These are phyloP conservation scores for Lophius americanus DNA, from an alignment of 2,797 vertebrate species.

Conservation along the genomic window DNA sequence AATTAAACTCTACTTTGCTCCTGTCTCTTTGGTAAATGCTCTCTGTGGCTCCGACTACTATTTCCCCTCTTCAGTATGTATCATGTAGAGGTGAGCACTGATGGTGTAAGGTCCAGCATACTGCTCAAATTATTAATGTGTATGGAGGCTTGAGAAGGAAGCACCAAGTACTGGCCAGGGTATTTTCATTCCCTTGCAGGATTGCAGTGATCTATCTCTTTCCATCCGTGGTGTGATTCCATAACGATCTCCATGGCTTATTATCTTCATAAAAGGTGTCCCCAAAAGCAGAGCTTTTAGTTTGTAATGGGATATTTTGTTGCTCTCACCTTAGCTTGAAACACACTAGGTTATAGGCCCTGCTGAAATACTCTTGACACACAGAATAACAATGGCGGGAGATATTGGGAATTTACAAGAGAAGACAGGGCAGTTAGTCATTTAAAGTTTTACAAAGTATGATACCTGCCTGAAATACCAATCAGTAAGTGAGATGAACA, in stretches of 20 bases:
- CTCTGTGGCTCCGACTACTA: constrained; percentile 28
- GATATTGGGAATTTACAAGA: constrained; percentile 74
- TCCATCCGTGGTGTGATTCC: constrained; percentile 49
- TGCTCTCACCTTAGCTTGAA: constrained; percentile 56
- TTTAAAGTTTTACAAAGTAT: constrained; percentile 80
- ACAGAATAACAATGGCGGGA: constrained; percentile 75
- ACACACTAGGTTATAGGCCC: constrained; percentile 58
- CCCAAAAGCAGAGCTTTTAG: constrained; percentile 67
- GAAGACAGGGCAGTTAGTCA: constrained; percentile 72
- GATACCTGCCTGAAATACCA: constrained; percentile 71
- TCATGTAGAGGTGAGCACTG: constrained; percentile 22
- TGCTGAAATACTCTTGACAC: constrained; percentile 72
- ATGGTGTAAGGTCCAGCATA: constrained; percentile 16
- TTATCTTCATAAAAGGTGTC: constrained; percentile 71
- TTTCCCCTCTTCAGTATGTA: constrained; percentile 33
- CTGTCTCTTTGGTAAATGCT: constrained; percentile 69
- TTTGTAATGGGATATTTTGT: constrained; percentile 76
- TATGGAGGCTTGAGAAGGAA: constrained; percentile 8
- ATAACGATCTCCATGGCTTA: constrained; percentile 59
- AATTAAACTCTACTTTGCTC: constrained; percentile 69
- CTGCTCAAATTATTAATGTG: constrained; percentile 29
- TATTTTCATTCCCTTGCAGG: constrained; percentile 34
- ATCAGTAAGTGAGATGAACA: constrained; percentile 45
- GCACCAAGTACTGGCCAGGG: constrained; percentile 7
- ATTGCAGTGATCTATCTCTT: constrained; percentile 51